phyloP scores from a whole-genome alignment of 2,113 vertebrate genomes.

The Lethenteron reissneri region DNA sequence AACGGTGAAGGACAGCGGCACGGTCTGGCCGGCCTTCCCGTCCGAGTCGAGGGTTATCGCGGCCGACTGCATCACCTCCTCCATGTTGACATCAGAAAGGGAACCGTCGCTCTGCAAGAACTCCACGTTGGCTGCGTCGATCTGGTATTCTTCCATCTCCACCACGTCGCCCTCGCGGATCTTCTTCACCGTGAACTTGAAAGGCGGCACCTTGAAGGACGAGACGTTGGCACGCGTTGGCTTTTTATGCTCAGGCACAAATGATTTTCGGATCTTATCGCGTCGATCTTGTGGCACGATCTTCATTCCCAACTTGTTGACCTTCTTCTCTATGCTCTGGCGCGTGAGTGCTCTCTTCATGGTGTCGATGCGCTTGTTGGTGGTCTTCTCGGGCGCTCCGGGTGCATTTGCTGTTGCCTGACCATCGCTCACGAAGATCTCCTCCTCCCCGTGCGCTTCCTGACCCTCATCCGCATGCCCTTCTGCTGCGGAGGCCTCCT shows the following conservation, averaged over 20 bases:
- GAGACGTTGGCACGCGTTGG: constrained; percentile 39
- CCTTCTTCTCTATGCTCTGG: constrained; percentile 3
- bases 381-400: not conserved
- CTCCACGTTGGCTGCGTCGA: not conserved
- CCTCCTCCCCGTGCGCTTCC: not conserved
- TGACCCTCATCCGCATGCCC: not conserved
- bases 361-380: constrained; percentile 4
- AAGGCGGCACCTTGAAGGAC: constrained; percentile 50
- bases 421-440: not conserved
- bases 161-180: constrained; percentile 26
- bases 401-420: too few species aligned
- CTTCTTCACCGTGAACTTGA: constrained; percentile 54
- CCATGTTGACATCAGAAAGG: constrained; percentile 1
- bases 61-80: not conserved
- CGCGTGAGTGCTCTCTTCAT: constrained; percentile 1
- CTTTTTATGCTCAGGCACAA: constrained; percentile 46
- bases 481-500: not conserved
- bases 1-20: not conserved
- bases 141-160: constrained; percentile 1
- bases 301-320: not conserved
- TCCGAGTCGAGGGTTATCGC: constrained; percentile 4
- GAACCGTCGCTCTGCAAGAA: not conserved
- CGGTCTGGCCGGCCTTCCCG: not conserved
- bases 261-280: constrained; percentile 2
- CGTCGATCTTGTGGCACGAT: constrained; percentile 6